phyloP scores from a whole-genome alignment of 2,797 vertebrate species.

The Labeo calbasu region DNA sequence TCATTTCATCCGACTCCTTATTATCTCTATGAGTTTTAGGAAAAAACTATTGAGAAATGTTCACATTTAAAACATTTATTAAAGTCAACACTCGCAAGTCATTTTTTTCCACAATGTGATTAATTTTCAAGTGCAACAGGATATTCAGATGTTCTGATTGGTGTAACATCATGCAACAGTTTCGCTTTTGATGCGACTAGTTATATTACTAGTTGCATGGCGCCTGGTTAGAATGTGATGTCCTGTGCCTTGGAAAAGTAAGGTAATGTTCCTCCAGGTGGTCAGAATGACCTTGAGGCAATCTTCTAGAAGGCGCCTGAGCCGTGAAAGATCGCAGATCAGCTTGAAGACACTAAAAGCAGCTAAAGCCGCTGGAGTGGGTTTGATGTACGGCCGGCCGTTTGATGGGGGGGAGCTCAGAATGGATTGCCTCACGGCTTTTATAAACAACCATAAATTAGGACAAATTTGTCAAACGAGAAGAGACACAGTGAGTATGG shows the following conservation, averaged over 20 bases:
- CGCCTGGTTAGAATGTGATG: background rate
- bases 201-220: background rate
- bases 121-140: too few relatives aligned
- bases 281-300: slow-evolving; percentile 19
- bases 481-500: slow-evolving; percentile 49
- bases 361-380: slow-evolving; percentile 42
- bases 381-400: slow-evolving; percentile 53
- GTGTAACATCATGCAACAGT: background rate
- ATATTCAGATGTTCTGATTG: background rate
- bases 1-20: background rate
- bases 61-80: background rate
- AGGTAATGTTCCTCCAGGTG: background rate
- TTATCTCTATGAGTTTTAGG: background rate
- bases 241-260: background rate
- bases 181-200: background rate
- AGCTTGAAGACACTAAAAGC: slow-evolving; percentile 29
- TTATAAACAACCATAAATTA: slow-evolving; percentile 64
- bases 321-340: background rate
- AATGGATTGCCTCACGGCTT: slow-evolving; percentile 59
- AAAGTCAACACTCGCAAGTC: background rate
- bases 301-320: background rate
- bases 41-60: background rate
- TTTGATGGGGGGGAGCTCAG: slow-evolving; percentile 45
- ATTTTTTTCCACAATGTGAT: background rate
- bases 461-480: slow-evolving; percentile 63